Conservation (phyloP, 2,797 vertebrate genomes). For the Clarias pachynema region DNA sequence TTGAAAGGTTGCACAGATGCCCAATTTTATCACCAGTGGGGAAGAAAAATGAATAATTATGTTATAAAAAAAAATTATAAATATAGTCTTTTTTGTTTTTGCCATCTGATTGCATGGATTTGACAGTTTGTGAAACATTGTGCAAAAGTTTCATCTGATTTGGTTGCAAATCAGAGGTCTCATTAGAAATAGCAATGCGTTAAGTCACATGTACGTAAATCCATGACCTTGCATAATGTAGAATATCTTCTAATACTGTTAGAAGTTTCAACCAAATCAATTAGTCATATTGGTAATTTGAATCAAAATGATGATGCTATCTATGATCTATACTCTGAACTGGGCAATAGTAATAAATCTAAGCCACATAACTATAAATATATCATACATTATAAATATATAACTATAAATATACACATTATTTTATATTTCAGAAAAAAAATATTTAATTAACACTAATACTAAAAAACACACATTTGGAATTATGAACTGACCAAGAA, state of each 20-base stretch:
- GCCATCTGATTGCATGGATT: not conserved
- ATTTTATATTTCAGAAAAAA: not conserved
- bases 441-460: not conserved
- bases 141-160: not conserved
- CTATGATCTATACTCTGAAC: not conserved
- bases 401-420: too few relatives aligned
- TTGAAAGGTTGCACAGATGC: not conserved
- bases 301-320: not conserved
- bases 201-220: not conserved
- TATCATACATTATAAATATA: too few relatives aligned
- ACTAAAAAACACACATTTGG: not conserved
- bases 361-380: not conserved
- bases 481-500: not conserved
- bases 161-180: not conserved
- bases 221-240: not conserved
- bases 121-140: not conserved
- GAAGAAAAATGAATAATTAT: constrained; percentile 17
- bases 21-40: not conserved
- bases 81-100: not conserved
- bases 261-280: not conserved
- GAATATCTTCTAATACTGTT: not conserved
- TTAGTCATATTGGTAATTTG: not conserved
- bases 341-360: not conserved
- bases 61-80: not conserved
- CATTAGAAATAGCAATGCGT: not conserved